Percentiles rank a stretch among this genome's conserved stretches.
phyloP scores from a whole-genome alignment of 2,113 vertebrate genomes.

The Lota lota region DNA sequence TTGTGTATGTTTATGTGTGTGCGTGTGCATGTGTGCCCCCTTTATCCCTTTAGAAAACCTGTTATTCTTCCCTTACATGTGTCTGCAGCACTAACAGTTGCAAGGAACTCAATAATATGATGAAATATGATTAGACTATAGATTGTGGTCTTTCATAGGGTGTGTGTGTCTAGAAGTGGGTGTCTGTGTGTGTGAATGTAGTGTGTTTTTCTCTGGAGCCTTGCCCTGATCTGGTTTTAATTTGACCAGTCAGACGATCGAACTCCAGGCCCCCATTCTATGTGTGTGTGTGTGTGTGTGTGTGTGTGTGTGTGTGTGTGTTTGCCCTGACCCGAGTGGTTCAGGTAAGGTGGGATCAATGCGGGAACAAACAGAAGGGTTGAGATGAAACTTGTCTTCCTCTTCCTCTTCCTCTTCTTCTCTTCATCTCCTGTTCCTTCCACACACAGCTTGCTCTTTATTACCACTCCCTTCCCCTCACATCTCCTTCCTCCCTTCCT shows the following conservation, averaged over 20 bases:
- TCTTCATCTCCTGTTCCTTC: not conserved
- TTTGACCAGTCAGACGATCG: slow-evolving; percentile 67
- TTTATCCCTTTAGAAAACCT: too few relatives aligned
- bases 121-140: too few relatives aligned
- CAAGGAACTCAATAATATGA: too few relatives aligned
- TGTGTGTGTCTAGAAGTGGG: slow-evolving; percentile 17
- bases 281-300: not conserved
- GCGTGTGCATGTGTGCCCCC: too few relatives aligned
- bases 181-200: not conserved
- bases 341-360: slow-evolving; percentile 62
- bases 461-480: too few relatives aligned
- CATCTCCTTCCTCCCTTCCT: not conserved
- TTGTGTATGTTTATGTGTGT: too few relatives aligned
- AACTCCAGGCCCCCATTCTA: slow-evolving; percentile 49
- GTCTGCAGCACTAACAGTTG: too few relatives aligned
- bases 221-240: slow-evolving; percentile 68
- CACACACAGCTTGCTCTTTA: not conserved
- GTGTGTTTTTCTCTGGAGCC: slow-evolving; percentile 29
- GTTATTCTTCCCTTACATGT: too few relatives aligned
- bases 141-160: not conserved
- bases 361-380: slow-evolving; percentile 60
- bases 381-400: slow-evolving; percentile 36
- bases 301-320: slow-evolving; percentile 19
- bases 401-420: slow-evolving; percentile 17
- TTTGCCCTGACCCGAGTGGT: slow-evolving; percentile 46